These are phyloP conservation scores for Temnothorax ravouxi DNA, from an alignment of 2,888 invertebrate species.

Conservation along the genomic window DNA sequence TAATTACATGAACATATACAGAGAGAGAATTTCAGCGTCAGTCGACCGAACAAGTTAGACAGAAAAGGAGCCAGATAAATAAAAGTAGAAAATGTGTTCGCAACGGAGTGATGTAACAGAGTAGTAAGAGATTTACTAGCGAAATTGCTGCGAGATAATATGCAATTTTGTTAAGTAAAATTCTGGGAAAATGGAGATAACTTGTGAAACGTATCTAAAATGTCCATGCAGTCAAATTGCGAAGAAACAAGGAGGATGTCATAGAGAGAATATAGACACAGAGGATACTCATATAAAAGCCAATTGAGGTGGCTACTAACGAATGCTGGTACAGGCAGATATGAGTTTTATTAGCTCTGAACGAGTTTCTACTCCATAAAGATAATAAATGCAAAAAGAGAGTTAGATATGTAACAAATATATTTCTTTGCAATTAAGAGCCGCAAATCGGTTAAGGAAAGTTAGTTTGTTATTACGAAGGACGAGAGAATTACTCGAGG, in stretches of 20 bases:
- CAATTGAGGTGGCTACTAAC: conserved; percentile 5
- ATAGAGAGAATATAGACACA: conserved; percentile 24
- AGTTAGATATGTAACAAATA: conserved; percentile 29
- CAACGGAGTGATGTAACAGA: conserved; percentile 30
- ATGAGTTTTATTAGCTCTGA: conserved; percentile 55
- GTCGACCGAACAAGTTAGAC: not conserved
- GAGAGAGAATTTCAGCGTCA: not conserved
- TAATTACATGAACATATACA: not conserved
- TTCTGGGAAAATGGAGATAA: conserved; percentile 73
- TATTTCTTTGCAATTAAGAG: conserved; percentile 19
- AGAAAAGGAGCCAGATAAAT: not conserved
- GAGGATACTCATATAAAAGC: conserved; percentile 29
- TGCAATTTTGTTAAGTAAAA: conserved; percentile 74
- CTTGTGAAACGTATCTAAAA: conserved; percentile 70
- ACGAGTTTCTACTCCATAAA: conserved; percentile 21
- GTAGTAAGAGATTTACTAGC: conserved; percentile 70
- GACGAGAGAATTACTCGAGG: not conserved
- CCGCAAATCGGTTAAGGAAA: not conserved
- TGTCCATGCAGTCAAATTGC: conserved; percentile 62
- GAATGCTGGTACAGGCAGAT: conserved; percentile 47
- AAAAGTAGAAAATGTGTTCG: not conserved
- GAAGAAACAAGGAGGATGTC: conserved; percentile 33
- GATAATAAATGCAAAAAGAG: conserved; percentile 25
- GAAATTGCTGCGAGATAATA: conserved; percentile 74
- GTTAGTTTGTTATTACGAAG: not conserved